phyloP scores from a whole-genome alignment of 2,888 invertebrate species.

The Tetragonisca angustula region DNA sequence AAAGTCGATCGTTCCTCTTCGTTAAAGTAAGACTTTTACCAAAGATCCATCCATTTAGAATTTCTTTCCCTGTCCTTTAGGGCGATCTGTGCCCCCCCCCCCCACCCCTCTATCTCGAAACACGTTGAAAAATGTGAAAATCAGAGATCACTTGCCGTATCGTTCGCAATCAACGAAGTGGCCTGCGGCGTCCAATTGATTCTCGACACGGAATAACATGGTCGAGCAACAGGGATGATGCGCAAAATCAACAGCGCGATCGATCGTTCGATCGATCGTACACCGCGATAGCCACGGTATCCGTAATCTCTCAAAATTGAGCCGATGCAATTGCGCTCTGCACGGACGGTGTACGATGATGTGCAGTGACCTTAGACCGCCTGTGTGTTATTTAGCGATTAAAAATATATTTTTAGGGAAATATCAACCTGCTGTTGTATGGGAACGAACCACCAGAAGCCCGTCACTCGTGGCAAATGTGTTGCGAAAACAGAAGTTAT shows the following conservation, averaged over 20 bases:
- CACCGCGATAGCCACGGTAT: neutral
- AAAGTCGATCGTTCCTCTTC: neutral
- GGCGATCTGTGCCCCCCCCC: neutral
- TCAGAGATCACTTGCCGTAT: neutral
- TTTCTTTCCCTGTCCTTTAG: neutral
- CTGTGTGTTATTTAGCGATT: neutral
- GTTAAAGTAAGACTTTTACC: neutral
- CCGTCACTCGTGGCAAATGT: too few species aligned
- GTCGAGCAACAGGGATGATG: slow-evolving; percentile 25
- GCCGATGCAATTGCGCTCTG: slow-evolving; percentile 28
- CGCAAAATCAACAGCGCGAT: slow-evolving; percentile 39
- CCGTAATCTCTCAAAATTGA: slow-evolving; percentile 18
- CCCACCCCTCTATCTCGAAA: neutral
- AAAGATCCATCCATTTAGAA: neutral
- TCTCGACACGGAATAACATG: neutral
- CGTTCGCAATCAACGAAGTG: neutral
- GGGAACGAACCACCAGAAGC: neutral
- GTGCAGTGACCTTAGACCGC: neutral
- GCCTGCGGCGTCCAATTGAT: neutral
- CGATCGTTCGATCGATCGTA: slow-evolving; percentile 37
- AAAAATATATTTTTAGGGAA: neutral
- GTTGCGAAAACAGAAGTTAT: neutral
- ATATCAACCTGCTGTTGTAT: neutral
- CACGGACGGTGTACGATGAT: too few species aligned
- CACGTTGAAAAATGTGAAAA: neutral